phyloP scores from a whole-genome alignment of 2,113 vertebrate genomes.

The Chionomys nivalis region DNA sequence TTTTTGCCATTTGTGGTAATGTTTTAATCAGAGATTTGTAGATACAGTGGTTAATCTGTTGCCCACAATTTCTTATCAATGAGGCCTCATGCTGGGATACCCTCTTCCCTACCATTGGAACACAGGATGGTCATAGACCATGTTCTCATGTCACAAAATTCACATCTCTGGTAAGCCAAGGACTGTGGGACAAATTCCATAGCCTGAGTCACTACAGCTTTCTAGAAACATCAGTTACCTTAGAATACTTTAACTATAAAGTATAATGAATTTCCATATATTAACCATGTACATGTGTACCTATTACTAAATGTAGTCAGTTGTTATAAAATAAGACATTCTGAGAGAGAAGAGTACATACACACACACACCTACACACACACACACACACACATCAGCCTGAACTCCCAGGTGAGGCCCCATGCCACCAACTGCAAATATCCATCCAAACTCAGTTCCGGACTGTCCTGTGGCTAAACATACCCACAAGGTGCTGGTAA shows the following conservation, averaged over 20 bases:
- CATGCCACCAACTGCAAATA: neutral
- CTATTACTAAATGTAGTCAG: conserved; percentile 47
- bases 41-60: conserved; percentile 61
- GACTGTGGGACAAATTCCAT: conserved; percentile 66
- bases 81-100: conserved; percentile 62
- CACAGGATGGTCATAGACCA: conserved; percentile 36
- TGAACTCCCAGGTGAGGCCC: neutral
- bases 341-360: conserved; percentile 21
- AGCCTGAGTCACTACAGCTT: conserved; percentile 47
- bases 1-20: conserved; percentile 36
- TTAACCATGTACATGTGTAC: conserved; percentile 66
- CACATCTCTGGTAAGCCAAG: conserved; percentile 60
- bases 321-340: conserved; percentile 74
- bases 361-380: neutral
- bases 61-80: conserved; percentile 50
- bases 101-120: conserved; percentile 1
- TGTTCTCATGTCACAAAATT: conserved; percentile 60
- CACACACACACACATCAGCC: neutral
- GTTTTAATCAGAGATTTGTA: conserved; percentile 68
- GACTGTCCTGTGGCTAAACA: neutral
- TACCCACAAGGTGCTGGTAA: conserved; percentile 18
- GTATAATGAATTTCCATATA: conserved; percentile 73
- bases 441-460: neutral
- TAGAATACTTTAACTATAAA: conserved; percentile 76
- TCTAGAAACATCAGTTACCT: conserved; percentile 68